phyloP scores from a whole-genome alignment of 1,140 invertebrate genomes.

The Listronotus oregonensis region DNA sequence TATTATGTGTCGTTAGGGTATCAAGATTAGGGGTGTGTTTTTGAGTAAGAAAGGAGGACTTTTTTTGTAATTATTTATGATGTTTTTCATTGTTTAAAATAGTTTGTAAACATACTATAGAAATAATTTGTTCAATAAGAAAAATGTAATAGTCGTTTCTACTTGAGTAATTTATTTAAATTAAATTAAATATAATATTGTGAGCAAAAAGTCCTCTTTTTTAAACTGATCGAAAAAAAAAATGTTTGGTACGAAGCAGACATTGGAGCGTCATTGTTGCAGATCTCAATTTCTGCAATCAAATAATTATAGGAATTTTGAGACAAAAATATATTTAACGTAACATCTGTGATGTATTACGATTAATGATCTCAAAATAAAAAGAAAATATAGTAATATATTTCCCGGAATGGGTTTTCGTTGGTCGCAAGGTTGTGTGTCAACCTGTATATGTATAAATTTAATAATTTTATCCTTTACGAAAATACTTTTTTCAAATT shows the following conservation, averaged over 20 bases:
- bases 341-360: constrained; percentile 45
- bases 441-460: constrained; percentile 11
- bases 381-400: constrained; percentile 38
- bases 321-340: constrained; percentile 9
- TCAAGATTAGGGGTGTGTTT: constrained; percentile 19
- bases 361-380: constrained; percentile 43
- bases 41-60: constrained; percentile 32
- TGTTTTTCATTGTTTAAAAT: background rate
- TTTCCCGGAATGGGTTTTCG: constrained; percentile 25
- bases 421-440: constrained; percentile 3
- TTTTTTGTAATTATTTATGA: constrained; percentile 17
- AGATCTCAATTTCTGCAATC: constrained; percentile 32
- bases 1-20: constrained; percentile 25
- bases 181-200: background rate
- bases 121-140: no score
- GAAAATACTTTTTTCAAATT: no score
- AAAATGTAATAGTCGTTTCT: constrained; percentile 7
- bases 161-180: background rate
- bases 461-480: no score
- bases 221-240: constrained; percentile 4
- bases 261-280: constrained; percentile 25
- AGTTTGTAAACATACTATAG: no score
- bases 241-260: constrained; percentile 19
- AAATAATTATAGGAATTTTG: constrained; percentile 1
- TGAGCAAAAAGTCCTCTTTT: constrained; percentile 19